Percentiles rank a stretch among this genome's conserved stretches.
Evolutionary conservation across 30 jellyfish, hydroid and myxozoan genomes (phyloP).

Genomic region (Rhopilema esculentum): DNA sequence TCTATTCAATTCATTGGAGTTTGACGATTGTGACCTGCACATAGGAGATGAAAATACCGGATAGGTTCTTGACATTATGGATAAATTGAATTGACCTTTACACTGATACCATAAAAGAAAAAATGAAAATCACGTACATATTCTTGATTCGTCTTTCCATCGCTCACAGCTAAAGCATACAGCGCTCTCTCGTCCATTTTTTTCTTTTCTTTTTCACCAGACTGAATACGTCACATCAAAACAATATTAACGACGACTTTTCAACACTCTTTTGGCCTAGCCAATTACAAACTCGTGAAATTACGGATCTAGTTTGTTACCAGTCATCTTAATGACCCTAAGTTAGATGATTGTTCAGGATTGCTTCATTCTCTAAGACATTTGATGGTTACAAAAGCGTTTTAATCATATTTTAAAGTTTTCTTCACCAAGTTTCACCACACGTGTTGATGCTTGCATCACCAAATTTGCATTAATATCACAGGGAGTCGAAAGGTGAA

Average conservation of each 20-base stretch:
- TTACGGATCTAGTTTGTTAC: background rate
- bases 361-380: background rate
- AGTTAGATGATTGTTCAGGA: background rate
- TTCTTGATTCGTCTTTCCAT: slow-evolving; percentile 67
- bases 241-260: background rate
- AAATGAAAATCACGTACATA: slow-evolving; percentile 24
- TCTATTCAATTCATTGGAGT: no score
- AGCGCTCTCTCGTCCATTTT: slow-evolving; percentile 77
- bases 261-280: background rate
- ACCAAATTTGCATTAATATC: background rate
- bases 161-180: slow-evolving; percentile 64
- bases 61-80: no score
- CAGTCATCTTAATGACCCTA: background rate
- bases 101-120: background rate
- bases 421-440: slow-evolving; percentile 19
- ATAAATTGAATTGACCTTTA: no score
- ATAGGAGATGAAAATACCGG: no score
- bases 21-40: no score
- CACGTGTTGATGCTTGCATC: slow-evolving; percentile 34
- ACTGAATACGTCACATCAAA: background rate
- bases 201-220: background rate
- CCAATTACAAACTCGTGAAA: background rate
- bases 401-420: background rate
- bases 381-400: background rate
- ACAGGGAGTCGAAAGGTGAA: slow-evolving; percentile 11